These are phyloP conservation scores for Chascanopsetta lugubris DNA, from an alignment of 2,113 vertebrate species.

Conservation along the genomic window DNA sequence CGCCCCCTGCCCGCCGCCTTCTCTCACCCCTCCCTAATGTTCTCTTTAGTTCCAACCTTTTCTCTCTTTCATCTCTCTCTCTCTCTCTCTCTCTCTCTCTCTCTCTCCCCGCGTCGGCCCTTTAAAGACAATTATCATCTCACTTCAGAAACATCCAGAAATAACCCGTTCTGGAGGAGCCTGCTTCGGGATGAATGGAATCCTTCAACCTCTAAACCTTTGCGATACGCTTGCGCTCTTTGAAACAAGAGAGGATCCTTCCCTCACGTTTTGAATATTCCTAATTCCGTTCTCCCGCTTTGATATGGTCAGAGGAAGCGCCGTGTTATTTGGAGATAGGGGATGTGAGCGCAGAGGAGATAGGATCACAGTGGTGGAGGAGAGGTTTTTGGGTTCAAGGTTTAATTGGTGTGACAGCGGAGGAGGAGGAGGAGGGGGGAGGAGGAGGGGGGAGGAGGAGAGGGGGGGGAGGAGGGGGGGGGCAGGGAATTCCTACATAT, in stretches of 20 bases:
- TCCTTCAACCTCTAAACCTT: constrained; percentile 65
- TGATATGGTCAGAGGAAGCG: constrained; percentile 61
- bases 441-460: too few species aligned
- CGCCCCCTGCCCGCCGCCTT: constrained; percentile 78
- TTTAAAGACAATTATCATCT: constrained; percentile 84
- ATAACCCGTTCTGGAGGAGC: constrained; percentile 62
- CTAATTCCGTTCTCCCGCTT: constrained; percentile 63
- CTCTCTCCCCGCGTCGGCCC: too few species aligned
- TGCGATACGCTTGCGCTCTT: constrained; percentile 67
- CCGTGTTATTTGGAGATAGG: constrained; percentile 64
- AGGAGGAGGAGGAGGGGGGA: too few species aligned
- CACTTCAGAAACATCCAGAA: constrained; percentile 76
- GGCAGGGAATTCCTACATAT: too few species aligned
- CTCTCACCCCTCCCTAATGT: constrained; percentile 85
- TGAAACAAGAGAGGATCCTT: constrained; percentile 69
- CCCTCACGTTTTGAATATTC: constrained; percentile 75
- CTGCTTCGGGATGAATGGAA: constrained; percentile 80
- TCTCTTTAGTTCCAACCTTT: constrained; percentile 83
- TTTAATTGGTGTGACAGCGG: constrained; percentile 68
- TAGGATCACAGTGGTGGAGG: constrained; percentile 53
- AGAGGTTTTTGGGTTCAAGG: constrained; percentile 70
- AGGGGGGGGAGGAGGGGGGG: too few species aligned
- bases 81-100: constrained; percentile 81
- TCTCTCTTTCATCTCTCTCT: constrained; percentile 84
- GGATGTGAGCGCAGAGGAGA: constrained; percentile 57